These are phyloP conservation scores for Labeo rohita DNA, from an alignment of 2,113 vertebrate species.

Conservation along the genomic window DNA sequence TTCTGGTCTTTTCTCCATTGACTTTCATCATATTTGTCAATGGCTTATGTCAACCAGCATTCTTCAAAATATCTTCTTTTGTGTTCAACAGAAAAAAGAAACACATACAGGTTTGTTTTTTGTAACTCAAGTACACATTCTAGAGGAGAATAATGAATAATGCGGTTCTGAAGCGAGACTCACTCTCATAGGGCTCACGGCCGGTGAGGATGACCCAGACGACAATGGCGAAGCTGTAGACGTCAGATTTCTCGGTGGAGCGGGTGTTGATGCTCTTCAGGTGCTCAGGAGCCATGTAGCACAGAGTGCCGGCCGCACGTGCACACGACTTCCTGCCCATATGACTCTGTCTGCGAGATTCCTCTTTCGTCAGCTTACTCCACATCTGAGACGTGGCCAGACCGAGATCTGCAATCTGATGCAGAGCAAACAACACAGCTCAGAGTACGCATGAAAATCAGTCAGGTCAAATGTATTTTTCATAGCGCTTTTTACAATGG, in stretches of 20 bases:
- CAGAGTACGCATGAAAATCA: neutral
- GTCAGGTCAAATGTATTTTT: neutral
- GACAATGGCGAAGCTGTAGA: conserved; percentile 95
- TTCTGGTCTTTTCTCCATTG: too few species aligned
- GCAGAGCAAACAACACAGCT: neutral
- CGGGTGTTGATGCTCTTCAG: conserved; percentile 77
- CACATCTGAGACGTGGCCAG: conserved; percentile 88
- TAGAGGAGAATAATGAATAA: neutral
- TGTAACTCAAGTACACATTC: too few species aligned
- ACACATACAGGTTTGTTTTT: too few species aligned
- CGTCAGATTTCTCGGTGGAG: conserved; percentile 89
- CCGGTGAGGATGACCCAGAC: conserved; percentile 90
- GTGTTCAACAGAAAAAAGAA: too few species aligned
- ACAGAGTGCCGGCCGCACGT: conserved; percentile 86
- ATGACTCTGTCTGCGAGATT: conserved; percentile 75
- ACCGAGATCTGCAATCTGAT: conserved; percentile 92
- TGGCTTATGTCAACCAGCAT: too few species aligned
- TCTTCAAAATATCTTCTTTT: too few species aligned
- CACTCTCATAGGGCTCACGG: conserved; percentile 90
- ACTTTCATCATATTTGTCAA: too few species aligned
- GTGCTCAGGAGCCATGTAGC: conserved; percentile 95
- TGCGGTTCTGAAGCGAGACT: conserved; percentile 54
- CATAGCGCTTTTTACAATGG: neutral
- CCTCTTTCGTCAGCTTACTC: conserved; percentile 89
- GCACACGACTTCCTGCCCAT: conserved; percentile 32